Percentiles rank a stretch among this genome's conserved stretches.
These are phyloP conservation scores for Lampris megalopsis DNA, from an alignment of 2,113 vertebrate genomes.

Conservation along the genomic window DNA sequence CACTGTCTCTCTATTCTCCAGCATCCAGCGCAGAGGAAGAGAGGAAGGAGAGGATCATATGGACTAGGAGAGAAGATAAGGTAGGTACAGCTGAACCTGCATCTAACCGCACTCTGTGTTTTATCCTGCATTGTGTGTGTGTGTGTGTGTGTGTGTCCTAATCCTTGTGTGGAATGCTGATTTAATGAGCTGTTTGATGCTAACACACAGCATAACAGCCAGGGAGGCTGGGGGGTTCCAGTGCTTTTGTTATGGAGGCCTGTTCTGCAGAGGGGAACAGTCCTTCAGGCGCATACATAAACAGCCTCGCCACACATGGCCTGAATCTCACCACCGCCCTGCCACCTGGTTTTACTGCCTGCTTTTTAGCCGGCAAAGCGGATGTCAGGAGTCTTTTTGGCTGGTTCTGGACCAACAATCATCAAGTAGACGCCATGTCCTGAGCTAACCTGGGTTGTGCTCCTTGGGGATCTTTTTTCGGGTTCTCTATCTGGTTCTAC, in stretches of 20 bases:
- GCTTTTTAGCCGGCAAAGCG: not conserved
- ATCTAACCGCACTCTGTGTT: conserved; percentile 52
- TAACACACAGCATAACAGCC: conserved; percentile 6
- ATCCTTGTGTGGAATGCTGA: conserved; percentile 52
- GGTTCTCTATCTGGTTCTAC: too few species aligned
- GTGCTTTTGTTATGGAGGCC: conserved; percentile 74
- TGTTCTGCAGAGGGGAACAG: conserved; percentile 55
- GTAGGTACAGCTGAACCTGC: conserved; percentile 81
- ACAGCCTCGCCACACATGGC: conserved; percentile 24
- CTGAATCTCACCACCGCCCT: conserved; percentile 35
- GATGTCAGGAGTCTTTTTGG: too few species aligned
- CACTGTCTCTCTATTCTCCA: conserved; percentile 80
- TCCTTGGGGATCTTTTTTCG: too few species aligned
- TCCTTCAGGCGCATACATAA: conserved; percentile 62
- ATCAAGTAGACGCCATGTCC: too few species aligned
- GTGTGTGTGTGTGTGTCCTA: conserved; percentile 30
- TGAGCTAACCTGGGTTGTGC: too few species aligned
- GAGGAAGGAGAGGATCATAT: conserved; percentile 75
- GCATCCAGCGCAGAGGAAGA: conserved; percentile 87
- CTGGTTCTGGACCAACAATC: too few species aligned
- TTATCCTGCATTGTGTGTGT: conserved; percentile 32
- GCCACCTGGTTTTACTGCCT: not conserved
- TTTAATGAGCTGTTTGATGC: conserved; percentile 59
- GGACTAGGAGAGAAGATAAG: conserved; percentile 86
- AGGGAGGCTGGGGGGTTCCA: conserved; percentile 42